Evolutionary conservation across 2,113 vertebrate species (phyloP).

Genomic region (Sula dactylatra): DNA sequence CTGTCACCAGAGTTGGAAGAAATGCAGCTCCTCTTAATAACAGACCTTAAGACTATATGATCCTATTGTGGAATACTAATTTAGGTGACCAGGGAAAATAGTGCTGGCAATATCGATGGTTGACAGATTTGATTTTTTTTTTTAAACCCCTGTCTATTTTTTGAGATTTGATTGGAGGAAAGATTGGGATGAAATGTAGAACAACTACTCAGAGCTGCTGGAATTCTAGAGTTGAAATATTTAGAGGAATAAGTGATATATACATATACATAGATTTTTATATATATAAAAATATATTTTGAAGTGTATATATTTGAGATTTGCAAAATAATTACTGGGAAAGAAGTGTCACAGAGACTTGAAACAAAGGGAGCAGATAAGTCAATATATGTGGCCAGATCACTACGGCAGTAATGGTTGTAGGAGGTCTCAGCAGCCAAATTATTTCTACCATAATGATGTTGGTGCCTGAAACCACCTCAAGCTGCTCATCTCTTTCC

Average conservation of each 20-base stretch:
- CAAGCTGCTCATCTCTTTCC: not conserved
- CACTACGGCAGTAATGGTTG: too few species aligned
- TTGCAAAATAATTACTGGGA: not conserved
- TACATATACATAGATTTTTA: not conserved
- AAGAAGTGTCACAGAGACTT: not conserved
- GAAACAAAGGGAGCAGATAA: not conserved
- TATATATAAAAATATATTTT: not conserved
- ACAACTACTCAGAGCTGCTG: not conserved
- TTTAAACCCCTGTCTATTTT: not conserved
- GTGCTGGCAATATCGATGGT: not conserved
- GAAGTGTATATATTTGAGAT: not conserved
- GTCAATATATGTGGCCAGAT: not conserved
- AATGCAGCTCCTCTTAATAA: not conserved
- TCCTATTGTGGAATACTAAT: not conserved
- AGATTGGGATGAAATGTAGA: not conserved
- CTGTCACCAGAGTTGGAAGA: not conserved
- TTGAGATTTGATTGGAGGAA: not conserved
- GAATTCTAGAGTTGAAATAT: not conserved
- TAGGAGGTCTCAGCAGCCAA: not conserved
- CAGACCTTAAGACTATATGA: too few species aligned
- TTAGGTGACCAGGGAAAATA: not conserved
- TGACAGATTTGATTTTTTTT: not conserved
- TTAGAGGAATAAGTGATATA: not conserved
- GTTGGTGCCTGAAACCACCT: not conserved
- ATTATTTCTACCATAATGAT: not conserved